Conservation (phyloP, 2,888 invertebrate genomes). For the Magallana nippona region DNA sequence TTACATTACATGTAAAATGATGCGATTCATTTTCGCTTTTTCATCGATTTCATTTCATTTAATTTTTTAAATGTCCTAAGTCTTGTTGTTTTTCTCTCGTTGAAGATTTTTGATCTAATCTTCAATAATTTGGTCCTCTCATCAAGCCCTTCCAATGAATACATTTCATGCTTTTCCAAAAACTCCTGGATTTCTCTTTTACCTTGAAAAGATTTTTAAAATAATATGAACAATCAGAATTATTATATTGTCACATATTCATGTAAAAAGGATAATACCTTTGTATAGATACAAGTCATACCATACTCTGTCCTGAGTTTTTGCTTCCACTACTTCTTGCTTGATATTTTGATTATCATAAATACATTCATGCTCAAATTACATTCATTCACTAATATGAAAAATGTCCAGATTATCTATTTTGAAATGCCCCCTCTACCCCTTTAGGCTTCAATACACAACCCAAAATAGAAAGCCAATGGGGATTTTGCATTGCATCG, state of each 20-base stretch:
- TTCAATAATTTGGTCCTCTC: not conserved
- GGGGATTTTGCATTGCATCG: no score
- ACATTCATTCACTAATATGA: no score
- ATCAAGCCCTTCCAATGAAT: not conserved
- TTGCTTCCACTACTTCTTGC: not conserved
- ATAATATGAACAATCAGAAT: not conserved
- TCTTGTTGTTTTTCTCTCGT: slow-evolving; percentile 20
- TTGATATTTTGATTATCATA: not conserved
- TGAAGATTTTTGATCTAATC: slow-evolving; percentile 6
- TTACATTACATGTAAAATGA: no score
- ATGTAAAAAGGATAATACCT: not conserved
- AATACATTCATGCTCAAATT: no score
- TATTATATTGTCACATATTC: not conserved
- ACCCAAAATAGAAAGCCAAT: no score
- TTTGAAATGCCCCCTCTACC: no score
- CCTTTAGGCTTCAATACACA: no score
- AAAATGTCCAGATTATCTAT: no score
- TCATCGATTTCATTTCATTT: not conserved
- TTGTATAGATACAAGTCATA: not conserved
- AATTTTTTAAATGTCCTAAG: not conserved
- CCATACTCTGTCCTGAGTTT: not conserved
- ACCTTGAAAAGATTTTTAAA: not conserved
- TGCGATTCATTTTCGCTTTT: not conserved
- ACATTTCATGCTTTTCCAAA: not conserved
- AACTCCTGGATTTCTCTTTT: slow-evolving; percentile 25